Evolutionary conservation across 2,888 invertebrate species (phyloP), one percentile per base, ranked within the genome.

Genomic region (Asteroscopus sphinx): DNA sequence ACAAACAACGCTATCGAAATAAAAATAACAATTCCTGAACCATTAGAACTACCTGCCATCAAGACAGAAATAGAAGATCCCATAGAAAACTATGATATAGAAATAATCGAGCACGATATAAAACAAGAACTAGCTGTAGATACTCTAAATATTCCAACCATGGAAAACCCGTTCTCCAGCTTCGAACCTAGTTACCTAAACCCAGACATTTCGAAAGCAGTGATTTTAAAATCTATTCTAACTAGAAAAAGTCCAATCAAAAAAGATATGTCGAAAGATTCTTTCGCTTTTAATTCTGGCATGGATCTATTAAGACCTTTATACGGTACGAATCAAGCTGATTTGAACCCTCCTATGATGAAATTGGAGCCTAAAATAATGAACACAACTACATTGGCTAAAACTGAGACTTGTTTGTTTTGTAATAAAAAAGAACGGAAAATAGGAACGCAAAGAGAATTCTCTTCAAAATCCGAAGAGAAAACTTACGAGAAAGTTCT

Each of bases 251-350:
- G 40, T n/a, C 65, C 65, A 0, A 33, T 66, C 0, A 56, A 45
- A 9, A 68, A 35, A 8, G 68, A 56, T 3, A 49, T 68, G 15
- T 13, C 21, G 5, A 45, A 17, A 5, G 44, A 63, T 1, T 32
- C 30, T 3, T 3, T 41, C 0, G 52, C 35, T 3, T 67, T 67
- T 15, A 15, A 58, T 28, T 42, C 58, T 0, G 45, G 65, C 0
- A 56, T 64, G 25, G 26, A 56, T 12, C 9, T 64, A 4, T 13
- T 64, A 2, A 33, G 45, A 30, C 0, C 35, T 8, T 15, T 1
- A 1, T 58, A 42, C 6, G 67, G 32, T 0, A 3, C 8, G 5
- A 17, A 21, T 12, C 37, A 59, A 25, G 1, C 45, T 0, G 28
- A 52, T 42, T 42, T 53, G 6, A 39, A 35, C 5, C 44, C 26